Evolutionary conservation across 2,888 invertebrate species (phyloP), one percentile per base, ranked within the genome.

Genomic region (Drosophila paranaensis): DNA sequence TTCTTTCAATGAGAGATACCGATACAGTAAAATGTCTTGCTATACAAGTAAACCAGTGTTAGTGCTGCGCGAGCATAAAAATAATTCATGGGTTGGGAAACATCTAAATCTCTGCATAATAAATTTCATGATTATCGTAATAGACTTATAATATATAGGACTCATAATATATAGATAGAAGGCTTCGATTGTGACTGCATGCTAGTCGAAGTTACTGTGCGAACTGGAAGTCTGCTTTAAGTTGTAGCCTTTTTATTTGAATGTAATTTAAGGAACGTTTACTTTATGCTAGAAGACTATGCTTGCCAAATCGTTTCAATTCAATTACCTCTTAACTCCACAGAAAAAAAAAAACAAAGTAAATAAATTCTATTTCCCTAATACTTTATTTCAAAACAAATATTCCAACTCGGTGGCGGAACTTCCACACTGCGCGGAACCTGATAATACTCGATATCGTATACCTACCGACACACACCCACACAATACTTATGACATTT

Each of bases 351-450:
- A 46, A 27, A 58, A 40, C 46, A 74, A 46, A 55, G 70, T 60
- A 60, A 71, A 75, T 80, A 82, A 72, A 82, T 56, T 72, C 43
- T 63, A 70, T 71, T 78, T 78, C 78, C 87, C 76, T 81, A 81
- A 75, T 81, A 71, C 66, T 87, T 76, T 67, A 70, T 88, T 77
- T 81, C 81, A 83, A 83, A 88, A 78, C 46, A 62, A 62, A 74
- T 68, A 69, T 71, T 60, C 66, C 64, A 75, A 79, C 68, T 46
- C 74, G 73, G 79, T 88, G 84, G 71, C 89, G 84, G 81, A 89
- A 74, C 72, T 68, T 80, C 78, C 78, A 71, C 75, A 66, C 83
- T 72, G 67, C 71, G 87, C 64, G 83, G 83, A 84, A 80, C 71
- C 70, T 63, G 73, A 69, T 65, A 53, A 68, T 25, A 39, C 16